Evolutionary conservation across 2,888 invertebrate species (phyloP), one percentile per base, ranked within the genome.

Genomic region (Scaptomyza tumidula): DNA sequence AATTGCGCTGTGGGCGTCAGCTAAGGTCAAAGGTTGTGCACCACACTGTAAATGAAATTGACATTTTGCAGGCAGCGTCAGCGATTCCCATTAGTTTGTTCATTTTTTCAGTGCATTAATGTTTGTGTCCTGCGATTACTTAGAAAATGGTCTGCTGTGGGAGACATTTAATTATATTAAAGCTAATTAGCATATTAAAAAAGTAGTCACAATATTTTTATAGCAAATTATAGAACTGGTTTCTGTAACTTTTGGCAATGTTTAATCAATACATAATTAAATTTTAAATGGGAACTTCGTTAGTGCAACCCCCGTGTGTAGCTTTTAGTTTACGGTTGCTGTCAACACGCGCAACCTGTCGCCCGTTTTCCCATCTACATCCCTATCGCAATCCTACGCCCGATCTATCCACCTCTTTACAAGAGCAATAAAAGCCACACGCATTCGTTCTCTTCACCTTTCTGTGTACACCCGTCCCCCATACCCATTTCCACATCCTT

Each of bases 261-360:
- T 44, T 48, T 37, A 48, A 70, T 67, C 52, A 49, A 61, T 59
- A 53, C 37, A 33, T 70, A 24, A 19, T 61, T 71, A 31, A 31
- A 71, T 45, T 50, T 50, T 11, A 27, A 66, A 48, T 67, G 43
- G 43, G 31, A 49, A 46, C 37, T 56, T 43, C 45, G 16, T 16
- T 73, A 10, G 48, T 11, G 45, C 78, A 43, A 57, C 70, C 75
- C 74, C 62, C 61, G 57, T 45, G 56, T 43, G 39, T 57, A 27
- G 31, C 41, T 53, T 58, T 24, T 33, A 57, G 41, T 61, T 68
- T 55, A 48, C 54, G 59, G 61, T 60, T 55, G 56, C 65, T 87
- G 82, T 78, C 86, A 81, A 78, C 86, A 78, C 82, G 70, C 71
- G 76, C 83, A 65, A 70, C 72, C 86, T 88, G 86, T 78, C 81